These are phyloP conservation scores for Euthynnus affinis DNA, from an alignment of 2,797 vertebrate genomes.

Conservation along the genomic window DNA sequence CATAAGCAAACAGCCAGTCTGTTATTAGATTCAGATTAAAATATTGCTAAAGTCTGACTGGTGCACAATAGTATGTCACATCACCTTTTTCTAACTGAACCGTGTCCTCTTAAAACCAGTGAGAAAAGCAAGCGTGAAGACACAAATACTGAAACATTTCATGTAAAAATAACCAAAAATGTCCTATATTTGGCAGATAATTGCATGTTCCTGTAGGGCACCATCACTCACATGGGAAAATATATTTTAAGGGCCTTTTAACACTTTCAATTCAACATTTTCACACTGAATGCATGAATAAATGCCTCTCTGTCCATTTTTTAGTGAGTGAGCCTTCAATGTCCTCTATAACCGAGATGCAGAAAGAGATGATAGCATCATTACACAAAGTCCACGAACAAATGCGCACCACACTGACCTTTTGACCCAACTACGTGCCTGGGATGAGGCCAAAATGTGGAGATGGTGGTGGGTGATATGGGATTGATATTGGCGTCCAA, in stretches of 20 bases:
- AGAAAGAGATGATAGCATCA: conserved; percentile 50
- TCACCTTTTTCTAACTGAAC: background rate
- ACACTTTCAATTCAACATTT: background rate
- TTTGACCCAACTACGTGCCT: conserved; percentile 41
- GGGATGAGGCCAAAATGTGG: conserved; percentile 33
- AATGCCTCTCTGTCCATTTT: background rate
- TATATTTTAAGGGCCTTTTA: background rate
- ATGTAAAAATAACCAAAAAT: background rate
- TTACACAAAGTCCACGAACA: conserved; percentile 55
- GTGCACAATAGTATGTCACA: background rate
- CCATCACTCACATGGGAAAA: background rate
- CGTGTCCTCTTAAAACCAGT: background rate
- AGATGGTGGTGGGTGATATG: conserved; percentile 44
- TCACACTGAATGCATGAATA: background rate
- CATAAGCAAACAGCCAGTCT: conserved; percentile 1
- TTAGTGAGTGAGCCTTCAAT: background rate
- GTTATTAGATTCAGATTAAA: background rate
- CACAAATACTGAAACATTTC: background rate
- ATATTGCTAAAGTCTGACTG: background rate
- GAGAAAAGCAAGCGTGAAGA: background rate
- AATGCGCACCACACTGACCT: conserved; percentile 44
- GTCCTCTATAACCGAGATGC: conserved; percentile 17
- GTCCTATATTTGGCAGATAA: background rate
- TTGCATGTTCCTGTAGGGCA: background rate
- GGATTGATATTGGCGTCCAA: conserved; percentile 53